phyloP scores from a whole-genome alignment of 2,888 invertebrate genomes.

The Flexamia atlantica region DNA sequence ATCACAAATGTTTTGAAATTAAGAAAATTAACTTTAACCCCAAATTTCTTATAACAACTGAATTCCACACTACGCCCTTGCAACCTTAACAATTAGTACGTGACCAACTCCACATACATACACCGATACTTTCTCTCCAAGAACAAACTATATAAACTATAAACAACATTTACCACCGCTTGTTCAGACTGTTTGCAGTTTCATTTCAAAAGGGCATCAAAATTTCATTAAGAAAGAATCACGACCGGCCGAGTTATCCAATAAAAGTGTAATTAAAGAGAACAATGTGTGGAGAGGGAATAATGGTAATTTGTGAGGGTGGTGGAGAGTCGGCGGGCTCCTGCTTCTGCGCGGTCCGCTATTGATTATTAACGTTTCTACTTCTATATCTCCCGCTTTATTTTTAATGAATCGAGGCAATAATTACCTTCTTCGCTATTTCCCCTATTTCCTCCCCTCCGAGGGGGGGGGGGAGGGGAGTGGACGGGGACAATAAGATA shows the following conservation, averaged over 20 bases:
- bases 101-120: no score
- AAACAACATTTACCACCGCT: not conserved
- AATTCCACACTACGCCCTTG: no score
- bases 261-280: slow-evolving; percentile 54
- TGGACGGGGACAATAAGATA: slow-evolving; percentile 38
- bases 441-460: slow-evolving; percentile 37
- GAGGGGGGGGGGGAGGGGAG: slow-evolving; percentile 24
- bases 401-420: slow-evolving; percentile 63
- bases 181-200: not conserved
- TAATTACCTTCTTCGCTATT: slow-evolving; percentile 61
- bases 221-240: slow-evolving; percentile 34
- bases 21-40: no score
- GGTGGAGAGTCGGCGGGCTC: not conserved
- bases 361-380: slow-evolving; percentile 61
- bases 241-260: slow-evolving; percentile 31
- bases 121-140: no score
- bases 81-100: no score
- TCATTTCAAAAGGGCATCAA: slow-evolving; percentile 28
- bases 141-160: no score
- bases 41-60: no score
- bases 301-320: slow-evolving; percentile 50
- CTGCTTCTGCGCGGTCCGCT: slow-evolving; percentile 31
- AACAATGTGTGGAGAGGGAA: slow-evolving; percentile 56
- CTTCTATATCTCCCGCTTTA: slow-evolving; percentile 61
- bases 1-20: no score